These are phyloP conservation scores for Pygocentrus nattereri DNA, from an alignment of 2,797 vertebrate genomes.

Conservation along the genomic window DNA sequence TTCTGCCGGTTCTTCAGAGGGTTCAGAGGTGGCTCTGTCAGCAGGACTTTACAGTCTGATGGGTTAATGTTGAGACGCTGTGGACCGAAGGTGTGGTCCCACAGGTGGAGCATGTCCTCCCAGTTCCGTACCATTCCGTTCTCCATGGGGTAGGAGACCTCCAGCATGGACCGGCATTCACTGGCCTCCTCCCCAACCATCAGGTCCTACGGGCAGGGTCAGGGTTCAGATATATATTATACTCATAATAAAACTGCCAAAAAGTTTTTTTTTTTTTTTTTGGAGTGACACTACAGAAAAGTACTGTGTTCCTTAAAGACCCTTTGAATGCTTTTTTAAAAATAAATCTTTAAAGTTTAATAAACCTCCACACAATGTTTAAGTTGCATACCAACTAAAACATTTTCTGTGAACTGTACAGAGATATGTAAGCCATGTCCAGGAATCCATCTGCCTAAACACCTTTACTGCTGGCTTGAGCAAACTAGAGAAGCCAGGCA, in stretches of 20 bases:
- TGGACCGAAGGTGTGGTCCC: conserved; percentile 84
- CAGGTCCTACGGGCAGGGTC: conserved; percentile 75
- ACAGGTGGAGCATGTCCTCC: conserved; percentile 87
- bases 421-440: too few relatives aligned
- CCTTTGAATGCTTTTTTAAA: not conserved
- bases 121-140: conserved; percentile 85
- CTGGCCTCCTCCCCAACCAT: conserved; percentile 87
- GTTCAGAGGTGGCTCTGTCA: conserved; percentile 87
- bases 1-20: conserved; percentile 85
- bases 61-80: conserved; percentile 78
- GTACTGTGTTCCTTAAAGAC: not conserved
- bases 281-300: too few relatives aligned
- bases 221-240: not conserved
- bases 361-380: too few relatives aligned
- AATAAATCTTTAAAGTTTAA: not conserved
- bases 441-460: too few relatives aligned
- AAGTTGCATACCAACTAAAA: not conserved
- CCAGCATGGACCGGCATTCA: conserved; percentile 83
- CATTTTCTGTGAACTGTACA: not conserved
- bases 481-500: too few relatives aligned
- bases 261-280: too few relatives aligned
- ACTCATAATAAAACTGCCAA: not conserved
- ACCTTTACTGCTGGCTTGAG: too few relatives aligned
- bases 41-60: conserved; percentile 80
- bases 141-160: conserved; percentile 86